Percentiles rank a stretch among this genome's conserved stretches.
Conservation (phyloP, 2,113 vertebrate species). For the Sporophila hypoxantha region DNA sequence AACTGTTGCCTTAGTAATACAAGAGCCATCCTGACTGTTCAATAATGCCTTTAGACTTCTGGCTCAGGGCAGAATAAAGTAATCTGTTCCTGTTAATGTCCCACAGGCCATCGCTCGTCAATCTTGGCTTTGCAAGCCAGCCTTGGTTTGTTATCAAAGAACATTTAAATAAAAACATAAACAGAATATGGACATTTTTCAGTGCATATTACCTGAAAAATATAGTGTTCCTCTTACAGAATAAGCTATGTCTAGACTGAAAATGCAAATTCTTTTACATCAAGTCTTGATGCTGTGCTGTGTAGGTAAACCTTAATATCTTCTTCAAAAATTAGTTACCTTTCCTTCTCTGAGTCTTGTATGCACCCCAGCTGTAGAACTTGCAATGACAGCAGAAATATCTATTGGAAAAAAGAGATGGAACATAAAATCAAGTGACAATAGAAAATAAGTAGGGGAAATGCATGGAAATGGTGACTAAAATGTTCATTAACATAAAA, state of each 20-base stretch:
- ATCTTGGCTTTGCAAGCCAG: background rate
- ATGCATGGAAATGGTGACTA: background rate
- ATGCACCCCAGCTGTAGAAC: background rate
- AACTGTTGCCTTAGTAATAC: slow-evolving; percentile 22
- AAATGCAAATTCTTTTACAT: background rate
- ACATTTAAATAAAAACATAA: background rate
- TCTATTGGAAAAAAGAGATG: background rate
- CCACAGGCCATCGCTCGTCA: background rate
- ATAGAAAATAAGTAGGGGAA: background rate
- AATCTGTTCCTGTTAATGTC: background rate
- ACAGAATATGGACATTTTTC: background rate
- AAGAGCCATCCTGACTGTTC: background rate
- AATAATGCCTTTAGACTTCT: background rate
- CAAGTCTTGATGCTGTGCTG: background rate
- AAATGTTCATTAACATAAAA: background rate
- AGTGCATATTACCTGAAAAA: background rate
- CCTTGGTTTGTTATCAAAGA: background rate
- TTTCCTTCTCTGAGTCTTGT: background rate
- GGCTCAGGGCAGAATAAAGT: background rate
- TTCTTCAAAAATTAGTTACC: background rate
- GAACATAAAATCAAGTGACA: background rate
- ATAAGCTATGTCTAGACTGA: background rate
- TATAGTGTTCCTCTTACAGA: background rate
- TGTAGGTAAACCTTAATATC: background rate
- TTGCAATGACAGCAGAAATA: background rate